These are phyloP conservation scores for Sebastes vulpes DNA, from an alignment of 2,797 vertebrate species.

Conservation along the genomic window DNA sequence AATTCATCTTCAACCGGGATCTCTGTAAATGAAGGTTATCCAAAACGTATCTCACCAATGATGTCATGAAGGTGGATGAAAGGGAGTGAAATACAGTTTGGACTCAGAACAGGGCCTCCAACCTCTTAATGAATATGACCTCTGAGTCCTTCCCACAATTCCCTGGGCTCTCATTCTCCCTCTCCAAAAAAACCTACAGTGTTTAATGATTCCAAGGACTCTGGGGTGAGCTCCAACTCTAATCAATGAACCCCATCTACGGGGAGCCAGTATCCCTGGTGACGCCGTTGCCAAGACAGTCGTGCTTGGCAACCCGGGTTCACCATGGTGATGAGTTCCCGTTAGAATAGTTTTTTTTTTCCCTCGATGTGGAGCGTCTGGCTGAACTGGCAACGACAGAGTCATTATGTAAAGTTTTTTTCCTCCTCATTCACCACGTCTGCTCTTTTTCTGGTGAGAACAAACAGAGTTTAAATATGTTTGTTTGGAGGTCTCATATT, in stretches of 20 bases:
- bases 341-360: conserved; percentile 71
- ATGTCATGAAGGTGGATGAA: conserved; percentile 71
- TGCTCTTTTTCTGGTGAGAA: conserved; percentile 79
- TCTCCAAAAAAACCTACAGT: conserved; percentile 65
- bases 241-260: conserved; percentile 84
- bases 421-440: conserved; percentile 72
- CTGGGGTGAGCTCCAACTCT: conserved; percentile 77
- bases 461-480: conserved; percentile 17
- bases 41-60: conserved; percentile 53
- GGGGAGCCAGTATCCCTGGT: conserved; percentile 73
- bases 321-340: conserved; percentile 83
- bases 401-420: conserved; percentile 82
- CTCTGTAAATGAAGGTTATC: conserved; percentile 43
- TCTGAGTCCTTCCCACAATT: conserved; percentile 73
- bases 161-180: conserved; percentile 63
- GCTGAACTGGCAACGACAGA: conserved; percentile 71
- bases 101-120: conserved; percentile 62
- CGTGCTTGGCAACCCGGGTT: conserved; percentile 78
- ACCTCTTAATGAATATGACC: conserved; percentile 78
- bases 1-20: background rate
- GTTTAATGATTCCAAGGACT: conserved; percentile 85
- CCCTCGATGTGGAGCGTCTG: conserved; percentile 81
- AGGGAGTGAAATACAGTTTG: conserved; percentile 62
- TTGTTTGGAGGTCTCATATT: conserved; percentile 29
- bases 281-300: conserved; percentile 78